Percentiles rank a stretch among this genome's conserved stretches.
These are phyloP conservation scores for Pseudorectes ferrugineus DNA, from an alignment of 2,113 vertebrate genomes.

Conservation along the genomic window DNA sequence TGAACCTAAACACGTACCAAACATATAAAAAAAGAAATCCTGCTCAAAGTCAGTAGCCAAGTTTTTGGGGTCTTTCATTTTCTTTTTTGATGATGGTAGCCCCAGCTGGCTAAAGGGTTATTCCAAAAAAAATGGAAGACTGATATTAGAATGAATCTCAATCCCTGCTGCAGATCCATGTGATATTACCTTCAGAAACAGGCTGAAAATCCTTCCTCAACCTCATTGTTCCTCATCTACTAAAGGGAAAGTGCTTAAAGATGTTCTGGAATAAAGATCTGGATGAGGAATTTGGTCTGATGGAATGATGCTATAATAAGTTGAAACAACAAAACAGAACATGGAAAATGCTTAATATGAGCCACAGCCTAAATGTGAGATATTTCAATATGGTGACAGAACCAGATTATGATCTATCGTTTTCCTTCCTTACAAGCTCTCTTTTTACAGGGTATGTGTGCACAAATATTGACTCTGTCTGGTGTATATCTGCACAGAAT, in stretches of 20 bases:
- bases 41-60: neutral
- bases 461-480: neutral
- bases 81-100: neutral
- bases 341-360: neutral
- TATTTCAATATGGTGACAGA: slow-evolving; percentile 41
- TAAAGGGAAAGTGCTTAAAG: neutral
- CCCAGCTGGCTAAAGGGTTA: neutral
- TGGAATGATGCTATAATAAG: neutral
- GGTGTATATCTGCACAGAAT: neutral
- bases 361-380: neutral
- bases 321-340: neutral
- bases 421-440: neutral
- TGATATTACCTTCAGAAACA: neutral
- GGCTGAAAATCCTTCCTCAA: neutral
- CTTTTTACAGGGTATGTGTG: neutral
- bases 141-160: neutral
- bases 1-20: neutral
- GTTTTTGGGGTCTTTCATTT: neutral
- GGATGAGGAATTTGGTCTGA: neutral
- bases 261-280: neutral
- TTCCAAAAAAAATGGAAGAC: neutral
- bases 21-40: neutral
- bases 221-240: neutral
- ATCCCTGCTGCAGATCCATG: neutral
- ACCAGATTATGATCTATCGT: neutral